Percentiles rank a stretch among this genome's conserved stretches.
phyloP scores from a whole-genome alignment of 92 coral and sea anemone genomes.

The Isaurus tuberculatus region DNA sequence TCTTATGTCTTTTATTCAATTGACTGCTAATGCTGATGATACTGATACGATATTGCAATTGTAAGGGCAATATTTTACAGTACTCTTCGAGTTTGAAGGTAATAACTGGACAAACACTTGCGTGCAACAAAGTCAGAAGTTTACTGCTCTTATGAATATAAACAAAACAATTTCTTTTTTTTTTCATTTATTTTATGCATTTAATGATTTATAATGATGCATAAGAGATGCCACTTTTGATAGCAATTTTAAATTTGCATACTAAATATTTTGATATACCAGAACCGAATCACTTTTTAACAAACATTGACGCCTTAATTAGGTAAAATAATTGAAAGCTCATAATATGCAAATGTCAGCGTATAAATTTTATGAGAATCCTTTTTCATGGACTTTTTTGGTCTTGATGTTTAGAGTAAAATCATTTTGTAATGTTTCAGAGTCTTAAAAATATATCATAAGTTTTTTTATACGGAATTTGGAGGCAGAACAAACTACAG shows the following conservation, averaged over 20 bases:
- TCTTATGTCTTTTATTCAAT: no score
- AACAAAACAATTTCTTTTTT: background rate
- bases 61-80: no score
- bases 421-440: background rate
- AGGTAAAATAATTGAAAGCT: background rate
- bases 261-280: background rate
- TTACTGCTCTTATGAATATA: background rate
- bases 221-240: no score
- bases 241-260: background rate
- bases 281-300: background rate
- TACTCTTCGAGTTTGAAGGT: no score
- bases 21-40: no score
- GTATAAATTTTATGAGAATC: background rate
- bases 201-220: no score
- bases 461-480: no score
- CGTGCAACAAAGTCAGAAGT: background rate
- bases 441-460: no score
- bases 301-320: background rate
- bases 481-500: no score
- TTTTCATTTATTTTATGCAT: background rate
- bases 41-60: no score
- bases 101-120: no score
- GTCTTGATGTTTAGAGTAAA: background rate
- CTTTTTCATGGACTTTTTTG: no score
- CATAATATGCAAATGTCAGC: background rate